A percentile compares a stretch with the other conserved stretches of the same genome.
phyloP scores from a whole-genome alignment of 2,797 vertebrate species.

The Champsocephalus esox region DNA sequence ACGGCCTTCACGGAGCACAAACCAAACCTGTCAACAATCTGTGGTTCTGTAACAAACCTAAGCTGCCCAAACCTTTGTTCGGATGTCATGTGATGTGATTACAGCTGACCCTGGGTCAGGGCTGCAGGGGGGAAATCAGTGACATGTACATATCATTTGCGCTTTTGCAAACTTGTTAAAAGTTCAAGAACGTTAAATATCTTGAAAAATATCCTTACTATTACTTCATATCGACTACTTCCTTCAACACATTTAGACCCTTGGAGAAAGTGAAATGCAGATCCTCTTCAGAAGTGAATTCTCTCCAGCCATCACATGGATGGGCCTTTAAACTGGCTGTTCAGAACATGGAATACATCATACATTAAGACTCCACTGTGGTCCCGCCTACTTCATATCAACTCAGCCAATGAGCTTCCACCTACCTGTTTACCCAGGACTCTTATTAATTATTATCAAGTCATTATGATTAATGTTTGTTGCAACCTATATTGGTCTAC shows the following conservation, averaged over 20 bases:
- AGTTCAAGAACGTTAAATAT: constrained; percentile 37
- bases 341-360: constrained; percentile 8
- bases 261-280: constrained; percentile 1
- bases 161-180: constrained; percentile 40
- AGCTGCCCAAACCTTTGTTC: constrained; percentile 58
- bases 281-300: background rate
- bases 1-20: constrained; percentile 35
- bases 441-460: too few species aligned
- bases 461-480: too few species aligned
- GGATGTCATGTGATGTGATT: constrained; percentile 49
- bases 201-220: constrained; percentile 19
- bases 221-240: constrained; percentile 31
- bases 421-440: too few species aligned
- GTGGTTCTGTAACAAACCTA: constrained; percentile 81
- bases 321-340: background rate
- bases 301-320: background rate
- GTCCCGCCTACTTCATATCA: background rate
- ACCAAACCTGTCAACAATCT: constrained; percentile 46
- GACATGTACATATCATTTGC: constrained; percentile 50
- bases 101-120: constrained; percentile 24
- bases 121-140: constrained; percentile 26
- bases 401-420: too few species aligned
- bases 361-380: background rate
- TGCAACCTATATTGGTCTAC: too few species aligned
- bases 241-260: constrained; percentile 15